Evolutionary conservation across 2,888 invertebrate genomes (phyloP), one percentile per base, ranked within the genome.

Genomic region (Trachelus iudaicus): DNA sequence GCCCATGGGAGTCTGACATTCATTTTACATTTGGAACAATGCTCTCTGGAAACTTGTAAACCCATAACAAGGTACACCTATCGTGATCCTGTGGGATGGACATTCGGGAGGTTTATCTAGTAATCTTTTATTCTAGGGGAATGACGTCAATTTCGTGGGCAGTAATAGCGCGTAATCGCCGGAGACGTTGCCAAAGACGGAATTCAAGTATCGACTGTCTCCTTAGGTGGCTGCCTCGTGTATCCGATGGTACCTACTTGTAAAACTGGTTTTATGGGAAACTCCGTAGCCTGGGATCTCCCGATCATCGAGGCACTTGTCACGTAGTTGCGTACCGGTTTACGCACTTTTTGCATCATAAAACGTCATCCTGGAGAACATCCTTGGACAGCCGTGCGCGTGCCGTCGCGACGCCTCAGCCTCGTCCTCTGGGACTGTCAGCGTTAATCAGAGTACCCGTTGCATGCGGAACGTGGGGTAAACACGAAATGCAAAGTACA

Each of bases 251-350:
- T 34, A 12, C 31, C 13, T 23, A 15, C 34, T 31, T 76, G 56
- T 77, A 71, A 81, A 82, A 82, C 82, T 77, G 82, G 82, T 82
- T 82, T 79, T 80, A 81, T 81, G 82, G 81, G 81, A 81, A 81
- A 77, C 76, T 73, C 33, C 34, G 35, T 69, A 78, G 56, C 56
- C 56, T 56, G 56, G 56, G 56, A 56, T 23, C 56, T 56, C 56
- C 23, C 23, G 69, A 69, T 77, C 77, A 79, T 78, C 81, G 73
- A 56, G 81, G 79, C 78, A 80, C 81, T 79, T 77, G 78, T 80
- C 80, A 73, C 56, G 75, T 78, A 78, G 56, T 23, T 56, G 23
- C 56, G 56, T 56, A 23, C 56, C 56, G 56, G 56, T 56, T 56
- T 56, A 56, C 56, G 56, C 23, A 56, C 56, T 56, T 56, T 56